Conservation (phyloP, 1,140 invertebrate species). For the Euwallacea fornicatus region DNA sequence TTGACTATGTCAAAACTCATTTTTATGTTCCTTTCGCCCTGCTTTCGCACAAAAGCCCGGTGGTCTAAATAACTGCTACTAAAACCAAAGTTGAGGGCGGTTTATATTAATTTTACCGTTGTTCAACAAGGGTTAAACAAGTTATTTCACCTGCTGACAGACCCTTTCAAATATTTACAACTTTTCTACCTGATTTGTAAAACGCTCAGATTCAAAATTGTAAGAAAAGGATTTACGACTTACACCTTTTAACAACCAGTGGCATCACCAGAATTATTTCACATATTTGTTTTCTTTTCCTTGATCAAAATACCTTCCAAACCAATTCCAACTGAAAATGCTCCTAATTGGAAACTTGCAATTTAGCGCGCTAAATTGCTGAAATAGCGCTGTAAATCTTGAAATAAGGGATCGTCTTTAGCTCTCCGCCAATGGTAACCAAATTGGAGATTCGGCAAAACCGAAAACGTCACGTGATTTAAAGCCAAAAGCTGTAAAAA, state of each 20-base stretch:
- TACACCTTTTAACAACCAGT: too few species aligned
- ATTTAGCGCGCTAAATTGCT: too few species aligned
- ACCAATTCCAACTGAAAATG: too few species aligned
- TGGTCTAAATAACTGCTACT: slow-evolving; percentile 14
- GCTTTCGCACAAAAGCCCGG: slow-evolving; percentile 11
- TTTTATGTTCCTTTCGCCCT: background rate
- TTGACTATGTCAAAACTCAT: too few species aligned
- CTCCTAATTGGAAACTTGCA: too few species aligned
- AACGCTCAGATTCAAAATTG: background rate
- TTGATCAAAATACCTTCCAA: too few species aligned
- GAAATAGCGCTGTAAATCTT: too few species aligned
- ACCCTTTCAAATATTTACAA: slow-evolving; percentile 6
- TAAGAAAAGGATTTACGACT: too few species aligned
- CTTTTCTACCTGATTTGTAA: slow-evolving; percentile 17
- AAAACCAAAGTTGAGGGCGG: slow-evolving; percentile 15
- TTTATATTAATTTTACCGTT: slow-evolving; percentile 18
- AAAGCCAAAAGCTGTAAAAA: slow-evolving; percentile 31
- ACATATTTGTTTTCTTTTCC: too few species aligned
- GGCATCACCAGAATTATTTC: too few species aligned
- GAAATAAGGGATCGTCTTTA: background rate
- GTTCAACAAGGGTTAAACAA: slow-evolving; percentile 16
- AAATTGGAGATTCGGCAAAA: background rate
- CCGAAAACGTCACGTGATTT: slow-evolving; percentile 1
- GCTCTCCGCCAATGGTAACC: background rate
- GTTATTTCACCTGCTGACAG: slow-evolving; percentile 17